These are phyloP conservation scores for Eufriesea mexicana DNA, from an alignment of 1,140 invertebrate genomes.

Conservation along the genomic window DNA sequence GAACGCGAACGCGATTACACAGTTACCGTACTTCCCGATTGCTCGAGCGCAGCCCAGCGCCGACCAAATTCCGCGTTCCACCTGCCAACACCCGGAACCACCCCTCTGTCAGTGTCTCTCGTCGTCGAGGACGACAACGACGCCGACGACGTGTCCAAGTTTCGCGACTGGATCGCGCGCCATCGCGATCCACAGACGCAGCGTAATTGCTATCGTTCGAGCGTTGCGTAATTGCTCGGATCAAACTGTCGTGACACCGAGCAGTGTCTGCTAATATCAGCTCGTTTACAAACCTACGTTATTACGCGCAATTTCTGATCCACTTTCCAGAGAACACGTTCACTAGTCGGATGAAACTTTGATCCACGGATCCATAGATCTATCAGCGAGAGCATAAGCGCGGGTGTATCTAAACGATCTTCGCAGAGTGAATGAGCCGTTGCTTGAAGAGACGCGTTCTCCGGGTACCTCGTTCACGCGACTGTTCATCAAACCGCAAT, in stretches of 20 bases:
- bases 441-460: no score
- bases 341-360: not conserved
- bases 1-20: conserved; percentile 8
- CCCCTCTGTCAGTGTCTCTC: no score
- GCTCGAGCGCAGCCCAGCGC: not conserved
- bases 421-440: no score
- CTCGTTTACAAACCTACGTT: not conserved
- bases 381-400: no score
- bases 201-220: conserved; percentile 20
- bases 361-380: no score
- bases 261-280: not conserved
- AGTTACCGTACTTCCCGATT: not conserved
- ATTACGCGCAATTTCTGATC: not conserved
- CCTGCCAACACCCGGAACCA: not conserved
- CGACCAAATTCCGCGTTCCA: not conserved
- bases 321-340: not conserved
- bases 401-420: no score
- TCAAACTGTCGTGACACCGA: conserved; percentile 16
- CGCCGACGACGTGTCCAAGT: not conserved
- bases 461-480: not conserved
- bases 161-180: no score
- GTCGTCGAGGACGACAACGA: no score
- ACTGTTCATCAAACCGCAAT: conserved; percentile 39
- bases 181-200: no score
- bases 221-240: conserved; percentile 25